phyloP scores from a whole-genome alignment of 2,888 invertebrate genomes.

The Psylliodes chrysocephalus region DNA sequence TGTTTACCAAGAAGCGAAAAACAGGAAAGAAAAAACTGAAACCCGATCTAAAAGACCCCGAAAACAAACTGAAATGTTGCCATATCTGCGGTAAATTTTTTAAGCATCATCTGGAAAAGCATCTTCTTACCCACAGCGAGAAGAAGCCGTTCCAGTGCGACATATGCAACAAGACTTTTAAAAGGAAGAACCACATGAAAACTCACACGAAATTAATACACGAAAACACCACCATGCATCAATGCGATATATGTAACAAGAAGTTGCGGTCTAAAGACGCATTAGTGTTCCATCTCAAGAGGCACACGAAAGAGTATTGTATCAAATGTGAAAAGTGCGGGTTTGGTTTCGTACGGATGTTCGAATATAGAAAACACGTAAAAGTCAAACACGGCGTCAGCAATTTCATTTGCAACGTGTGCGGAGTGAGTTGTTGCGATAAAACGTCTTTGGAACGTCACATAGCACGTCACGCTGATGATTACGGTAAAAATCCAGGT shows the following conservation, averaged over 20 bases:
- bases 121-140: slow-evolving; percentile 67
- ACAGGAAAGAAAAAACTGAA: background rate
- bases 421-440: slow-evolving; percentile 53
- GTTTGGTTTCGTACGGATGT: slow-evolving; percentile 52
- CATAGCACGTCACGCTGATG: slow-evolving; percentile 50
- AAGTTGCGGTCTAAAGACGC: slow-evolving; percentile 61
- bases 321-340: slow-evolving; percentile 63
- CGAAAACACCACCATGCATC: slow-evolving; percentile 35
- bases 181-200: slow-evolving; percentile 43
- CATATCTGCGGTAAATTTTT: slow-evolving; percentile 62
- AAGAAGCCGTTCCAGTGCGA: slow-evolving; percentile 61
- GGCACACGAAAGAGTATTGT: slow-evolving; percentile 67
- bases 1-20: slow-evolving; percentile 22
- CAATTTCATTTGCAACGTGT: slow-evolving; percentile 51
- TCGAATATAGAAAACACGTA: slow-evolving; percentile 54
- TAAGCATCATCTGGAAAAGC: slow-evolving; percentile 63
- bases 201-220: slow-evolving; percentile 44
- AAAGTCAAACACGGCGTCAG: slow-evolving; percentile 51
- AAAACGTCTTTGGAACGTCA: slow-evolving; percentile 52
- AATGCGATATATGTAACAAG: slow-evolving; percentile 69
- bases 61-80: slow-evolving; percentile 48
- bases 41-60: slow-evolving; percentile 2
- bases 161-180: slow-evolving; percentile 47
- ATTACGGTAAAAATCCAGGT: slow-evolving; percentile 43
- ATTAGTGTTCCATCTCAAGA: slow-evolving; percentile 66